Evolutionary conservation across 2,113 vertebrate genomes (phyloP).

Genomic region (Nannospalax galili): DNA sequence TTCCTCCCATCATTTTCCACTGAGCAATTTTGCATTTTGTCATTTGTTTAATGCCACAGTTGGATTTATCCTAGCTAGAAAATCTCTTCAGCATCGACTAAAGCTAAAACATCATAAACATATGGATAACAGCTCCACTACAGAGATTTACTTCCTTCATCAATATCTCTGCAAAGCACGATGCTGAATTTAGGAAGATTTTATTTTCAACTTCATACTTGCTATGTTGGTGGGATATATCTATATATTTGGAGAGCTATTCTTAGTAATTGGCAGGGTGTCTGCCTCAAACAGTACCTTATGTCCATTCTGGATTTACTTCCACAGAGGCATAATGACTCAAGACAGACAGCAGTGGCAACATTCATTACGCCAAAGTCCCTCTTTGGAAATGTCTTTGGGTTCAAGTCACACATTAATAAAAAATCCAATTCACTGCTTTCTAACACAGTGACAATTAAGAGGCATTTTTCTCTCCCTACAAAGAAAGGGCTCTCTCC

Average conservation of each 20-base stretch:
- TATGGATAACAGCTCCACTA: conserved; percentile 44
- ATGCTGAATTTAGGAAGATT: conserved; percentile 44
- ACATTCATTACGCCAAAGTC: not conserved
- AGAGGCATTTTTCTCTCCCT: not conserved
- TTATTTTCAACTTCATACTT: conserved; percentile 15
- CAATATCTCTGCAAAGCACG: conserved; percentile 14
- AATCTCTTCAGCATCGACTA: conserved; percentile 43
- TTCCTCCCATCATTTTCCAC: not conserved
- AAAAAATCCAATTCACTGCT: not conserved
- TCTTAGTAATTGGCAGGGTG: not conserved
- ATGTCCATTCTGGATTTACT: not conserved
- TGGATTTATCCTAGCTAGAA: conserved; percentile 19
- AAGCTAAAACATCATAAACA: conserved; percentile 45
- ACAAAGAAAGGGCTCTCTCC: not conserved
- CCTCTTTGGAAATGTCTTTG: not conserved
- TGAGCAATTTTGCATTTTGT: conserved; percentile 34
- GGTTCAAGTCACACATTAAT: not conserved
- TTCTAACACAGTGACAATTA: not conserved
- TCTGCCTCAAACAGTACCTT: not conserved
- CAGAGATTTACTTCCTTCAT: conserved; percentile 7
- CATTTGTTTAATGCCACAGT: conserved; percentile 46
- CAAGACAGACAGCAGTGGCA: not conserved
- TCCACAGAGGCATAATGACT: not conserved
- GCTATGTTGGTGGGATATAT: not conserved
- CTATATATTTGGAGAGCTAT: not conserved